Conservation (phyloP, 1,140 invertebrate genomes). For the Lepidurus apus region DNA sequence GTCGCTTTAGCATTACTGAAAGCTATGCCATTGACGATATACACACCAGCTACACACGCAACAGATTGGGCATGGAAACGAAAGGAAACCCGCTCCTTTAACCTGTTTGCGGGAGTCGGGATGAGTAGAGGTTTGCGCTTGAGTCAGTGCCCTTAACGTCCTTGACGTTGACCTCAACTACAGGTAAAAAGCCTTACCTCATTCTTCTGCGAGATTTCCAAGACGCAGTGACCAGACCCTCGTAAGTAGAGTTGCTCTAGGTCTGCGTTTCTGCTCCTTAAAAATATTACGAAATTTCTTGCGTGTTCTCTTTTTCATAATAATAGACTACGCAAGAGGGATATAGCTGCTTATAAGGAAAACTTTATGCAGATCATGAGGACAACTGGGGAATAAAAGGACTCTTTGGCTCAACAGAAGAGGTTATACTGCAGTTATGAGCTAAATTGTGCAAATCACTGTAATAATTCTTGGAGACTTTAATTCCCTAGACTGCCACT, state of each 20-base stretch:
- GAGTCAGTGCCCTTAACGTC: constrained; percentile 1
- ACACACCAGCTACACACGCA: neutral
- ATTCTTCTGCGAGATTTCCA: neutral
- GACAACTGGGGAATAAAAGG: neutral
- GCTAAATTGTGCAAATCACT: neutral
- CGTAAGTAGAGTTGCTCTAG: neutral
- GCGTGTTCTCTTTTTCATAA: neutral
- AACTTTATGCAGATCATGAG: neutral
- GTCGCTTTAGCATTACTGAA: neutral
- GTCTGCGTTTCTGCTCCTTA: neutral
- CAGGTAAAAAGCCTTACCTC: neutral
- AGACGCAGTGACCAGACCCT: neutral
- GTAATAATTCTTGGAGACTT: no score
- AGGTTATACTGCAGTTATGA: neutral
- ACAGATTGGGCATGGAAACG: neutral
- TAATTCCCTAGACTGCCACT: no score
- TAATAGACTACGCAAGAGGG: neutral
- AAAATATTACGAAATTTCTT: neutral
- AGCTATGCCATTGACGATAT: neutral
- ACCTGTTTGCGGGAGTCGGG: constrained; percentile 12
- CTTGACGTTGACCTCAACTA: neutral
- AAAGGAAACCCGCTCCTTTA: neutral
- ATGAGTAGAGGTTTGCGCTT: neutral
- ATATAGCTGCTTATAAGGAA: neutral
- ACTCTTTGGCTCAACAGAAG: neutral